Conservation (phyloP, 92 coral and sea anemone genomes). For the Phenganax subtilis region DNA sequence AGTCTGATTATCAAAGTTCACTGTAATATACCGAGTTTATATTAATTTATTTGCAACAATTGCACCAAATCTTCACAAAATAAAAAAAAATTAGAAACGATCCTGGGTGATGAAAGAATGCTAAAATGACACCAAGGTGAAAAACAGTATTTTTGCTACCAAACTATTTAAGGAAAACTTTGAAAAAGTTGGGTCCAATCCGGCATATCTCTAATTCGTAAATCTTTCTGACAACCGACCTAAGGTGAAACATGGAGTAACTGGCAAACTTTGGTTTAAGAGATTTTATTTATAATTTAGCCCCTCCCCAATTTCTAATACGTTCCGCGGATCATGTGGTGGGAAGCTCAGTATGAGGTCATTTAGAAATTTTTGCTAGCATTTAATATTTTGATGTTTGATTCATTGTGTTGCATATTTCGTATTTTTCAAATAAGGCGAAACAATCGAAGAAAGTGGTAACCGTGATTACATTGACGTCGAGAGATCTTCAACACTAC, state of each 20-base stretch:
- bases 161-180: no score
- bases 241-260: no score
- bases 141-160: no score
- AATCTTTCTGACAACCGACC: no score
- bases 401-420: no score
- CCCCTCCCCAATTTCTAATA: no score
- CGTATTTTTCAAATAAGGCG: background rate
- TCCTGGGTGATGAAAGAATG: slow-evolving; percentile 4
- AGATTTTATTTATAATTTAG: no score
- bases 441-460: background rate
- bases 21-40: background rate
- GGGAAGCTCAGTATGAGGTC: background rate
- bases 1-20: background rate
- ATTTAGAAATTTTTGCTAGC: background rate
- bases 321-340: no score
- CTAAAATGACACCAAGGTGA: background rate
- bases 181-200: no score
- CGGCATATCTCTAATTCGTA: no score
- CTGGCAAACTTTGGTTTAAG: no score
- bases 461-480: background rate
- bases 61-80: no score
- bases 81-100: background rate
- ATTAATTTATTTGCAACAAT: background rate
- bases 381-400: slow-evolving; percentile 5
- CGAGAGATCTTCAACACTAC: slow-evolving; percentile 4